These are phyloP conservation scores for Enteromius unitaeniatus DNA, from an alignment of 2,797 vertebrate genomes.

Conservation along the genomic window DNA sequence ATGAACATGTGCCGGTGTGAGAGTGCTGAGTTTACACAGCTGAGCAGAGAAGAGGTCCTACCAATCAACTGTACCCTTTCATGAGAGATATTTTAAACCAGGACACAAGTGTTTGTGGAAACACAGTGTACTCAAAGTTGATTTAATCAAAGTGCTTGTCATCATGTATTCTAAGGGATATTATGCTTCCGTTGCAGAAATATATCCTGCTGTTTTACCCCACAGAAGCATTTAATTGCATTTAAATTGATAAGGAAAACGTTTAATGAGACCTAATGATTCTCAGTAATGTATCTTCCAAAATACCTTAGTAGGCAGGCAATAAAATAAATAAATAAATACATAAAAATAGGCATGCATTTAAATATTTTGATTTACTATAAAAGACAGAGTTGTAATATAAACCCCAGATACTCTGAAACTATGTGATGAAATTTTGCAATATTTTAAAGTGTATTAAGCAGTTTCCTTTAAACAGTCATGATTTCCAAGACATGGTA, in stretches of 20 bases:
- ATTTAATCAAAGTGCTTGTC: conserved; percentile 16
- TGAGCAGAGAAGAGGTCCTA: conserved; percentile 7
- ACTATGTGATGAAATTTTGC: neutral
- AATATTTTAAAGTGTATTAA: neutral
- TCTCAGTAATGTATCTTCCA: neutral
- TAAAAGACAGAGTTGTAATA: neutral
- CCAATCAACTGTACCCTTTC: conserved; percentile 2
- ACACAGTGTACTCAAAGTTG: conserved; percentile 5
- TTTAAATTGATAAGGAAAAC: neutral
- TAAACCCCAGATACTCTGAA: neutral
- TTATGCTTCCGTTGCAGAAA: neutral
- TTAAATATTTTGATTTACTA: neutral
- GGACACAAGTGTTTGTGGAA: conserved; percentile 15
- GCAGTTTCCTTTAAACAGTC: neutral
- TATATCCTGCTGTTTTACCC: neutral
- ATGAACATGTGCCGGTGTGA: conserved; percentile 8
- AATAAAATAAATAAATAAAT: neutral
- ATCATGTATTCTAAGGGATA: conserved; percentile 26
- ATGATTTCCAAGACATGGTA: neutral
- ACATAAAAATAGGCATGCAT: neutral
- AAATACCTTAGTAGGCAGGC: neutral
- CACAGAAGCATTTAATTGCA: neutral
- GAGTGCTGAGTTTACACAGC: conserved; percentile 49
- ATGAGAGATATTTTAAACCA: conserved; percentile 15
- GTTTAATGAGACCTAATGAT: neutral